Base-by-base conservation (phyloP, 92 coral and sea anemone species). In the Zoanthus sociatus region DNA sequence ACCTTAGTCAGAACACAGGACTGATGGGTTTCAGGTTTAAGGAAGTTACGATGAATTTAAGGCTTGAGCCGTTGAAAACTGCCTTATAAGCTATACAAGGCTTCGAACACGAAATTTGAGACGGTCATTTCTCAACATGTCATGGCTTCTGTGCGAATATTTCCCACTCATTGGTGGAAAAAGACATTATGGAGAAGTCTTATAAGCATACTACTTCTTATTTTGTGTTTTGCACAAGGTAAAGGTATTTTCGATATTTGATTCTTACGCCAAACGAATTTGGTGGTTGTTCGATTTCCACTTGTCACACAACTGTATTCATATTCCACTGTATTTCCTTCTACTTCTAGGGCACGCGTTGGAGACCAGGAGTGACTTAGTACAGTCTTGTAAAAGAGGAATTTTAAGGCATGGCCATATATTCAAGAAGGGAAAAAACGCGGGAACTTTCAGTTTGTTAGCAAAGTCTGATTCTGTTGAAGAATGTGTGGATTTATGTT, bases 401-500 rank as follows among this genome's bases (percentile, higher is more conserved):
- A 20, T 10, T 45, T 73, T 92, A 16, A 88, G 72, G 31, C 90
- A 83, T 77, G 95, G 93, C 5, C 93, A 94, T 30, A 90, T 94
- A 11, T 86, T 97, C 63, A 90, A 87, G 54, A 94, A 88, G 6
- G 98, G 98, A 14, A 91, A 92, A 64, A 79, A 88, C 7, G 99
- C 99, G 17, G 99, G 99, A 30, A 78, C 83, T 54, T 97, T 95
- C 79, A 81, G 84, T 46, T 71, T 86, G 61, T 86, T 95, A 14
- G 93, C 85, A 75, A 86, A 84, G 10, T 83, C 95, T 51, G 42
- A 47, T 26, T 90, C 84, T 79, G 75, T 73, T 76, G 84, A 64
- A 42, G 78, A 92, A 32, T 97, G 99, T 92, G 92, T 95, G 50
- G 90, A 95, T 45, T 76, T 93, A 58, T 97, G 99, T 73, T 97